Percentiles rank a stretch among this genome's conserved stretches.
These are phyloP conservation scores for Cydia amplana DNA, from an alignment of 1,140 invertebrate genomes.

Conservation along the genomic window DNA sequence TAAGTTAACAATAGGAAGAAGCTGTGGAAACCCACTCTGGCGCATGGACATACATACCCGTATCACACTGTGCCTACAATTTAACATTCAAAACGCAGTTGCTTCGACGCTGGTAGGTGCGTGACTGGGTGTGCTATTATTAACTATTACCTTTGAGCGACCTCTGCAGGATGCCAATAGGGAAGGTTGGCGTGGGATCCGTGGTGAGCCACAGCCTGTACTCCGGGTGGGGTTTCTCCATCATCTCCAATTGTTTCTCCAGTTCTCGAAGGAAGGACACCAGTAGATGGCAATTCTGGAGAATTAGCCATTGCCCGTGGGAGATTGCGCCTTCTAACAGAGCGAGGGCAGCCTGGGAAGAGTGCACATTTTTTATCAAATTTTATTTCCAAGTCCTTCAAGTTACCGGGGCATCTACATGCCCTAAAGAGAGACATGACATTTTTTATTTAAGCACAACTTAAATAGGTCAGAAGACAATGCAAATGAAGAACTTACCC, in stretches of 20 bases:
- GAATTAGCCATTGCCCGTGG: slow-evolving; percentile 92
- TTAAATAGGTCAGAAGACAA: slow-evolving; percentile 33
- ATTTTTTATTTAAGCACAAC: no score
- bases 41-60: no score
- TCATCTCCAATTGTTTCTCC: slow-evolving; percentile 90
- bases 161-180: slow-evolving; percentile 92
- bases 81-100: no score
- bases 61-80: no score
- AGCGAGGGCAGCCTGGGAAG: slow-evolving; percentile 83
- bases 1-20: no score
- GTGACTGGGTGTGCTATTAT: no score
- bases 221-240: slow-evolving; percentile 90
- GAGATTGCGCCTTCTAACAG: slow-evolving; percentile 86
- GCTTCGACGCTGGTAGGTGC: no score
- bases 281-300: slow-evolving; percentile 94
- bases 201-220: slow-evolving; percentile 96
- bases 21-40: no score
- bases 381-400: not conserved
- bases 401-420: no score
- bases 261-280: slow-evolving; percentile 88
- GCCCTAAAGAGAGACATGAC: no score
- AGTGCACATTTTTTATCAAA: not conserved
- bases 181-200: slow-evolving; percentile 90
- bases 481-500: slow-evolving; percentile 68
- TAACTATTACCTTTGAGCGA: slow-evolving; percentile 86